Conservation (phyloP, 1,140 invertebrate genomes). For the Cylas formicarius region DNA sequence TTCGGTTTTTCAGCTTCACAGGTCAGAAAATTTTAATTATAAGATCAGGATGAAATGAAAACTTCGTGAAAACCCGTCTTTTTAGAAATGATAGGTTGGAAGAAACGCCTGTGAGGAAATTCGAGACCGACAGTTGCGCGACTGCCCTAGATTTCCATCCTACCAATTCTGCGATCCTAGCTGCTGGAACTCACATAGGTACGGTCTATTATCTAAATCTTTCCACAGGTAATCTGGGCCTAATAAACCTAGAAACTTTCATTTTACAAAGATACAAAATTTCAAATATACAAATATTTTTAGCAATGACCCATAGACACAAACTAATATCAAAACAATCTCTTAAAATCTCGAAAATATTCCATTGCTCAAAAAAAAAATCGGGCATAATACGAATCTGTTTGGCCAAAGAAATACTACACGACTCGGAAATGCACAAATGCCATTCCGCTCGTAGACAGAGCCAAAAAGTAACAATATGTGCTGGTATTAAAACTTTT, state of each 20-base stretch:
- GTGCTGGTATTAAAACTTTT: too few species aligned
- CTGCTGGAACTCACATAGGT: slow-evolving; percentile 36
- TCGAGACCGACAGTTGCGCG: slow-evolving; percentile 32
- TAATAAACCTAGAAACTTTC: not conserved
- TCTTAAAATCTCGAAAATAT: too few species aligned
- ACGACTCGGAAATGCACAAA: too few species aligned
- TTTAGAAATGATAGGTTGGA: slow-evolving; percentile 29
- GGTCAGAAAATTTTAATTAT: slow-evolving; percentile 9
- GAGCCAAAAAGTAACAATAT: too few species aligned
- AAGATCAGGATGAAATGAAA: not conserved
- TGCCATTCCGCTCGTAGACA: too few species aligned
- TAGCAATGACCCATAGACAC: too few species aligned
- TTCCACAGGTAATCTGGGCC: too few species aligned
- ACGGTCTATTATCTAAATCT: slow-evolving; percentile 5
- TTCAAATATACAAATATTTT: too few species aligned
- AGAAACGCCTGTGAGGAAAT: slow-evolving; percentile 24
- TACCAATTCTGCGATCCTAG: slow-evolving; percentile 26
- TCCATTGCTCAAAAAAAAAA: too few species aligned
- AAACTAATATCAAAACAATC: too few species aligned
- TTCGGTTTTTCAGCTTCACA: slow-evolving; percentile 19
- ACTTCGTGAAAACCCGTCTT: slow-evolving; percentile 11
- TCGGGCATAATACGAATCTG: too few species aligned
- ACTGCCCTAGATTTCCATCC: slow-evolving; percentile 33
- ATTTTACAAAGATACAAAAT: not conserved
- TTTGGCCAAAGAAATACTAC: too few species aligned